Base-by-base conservation (phyloP, 2,888 invertebrate species). In the Therioaphis trifolii region DNA sequence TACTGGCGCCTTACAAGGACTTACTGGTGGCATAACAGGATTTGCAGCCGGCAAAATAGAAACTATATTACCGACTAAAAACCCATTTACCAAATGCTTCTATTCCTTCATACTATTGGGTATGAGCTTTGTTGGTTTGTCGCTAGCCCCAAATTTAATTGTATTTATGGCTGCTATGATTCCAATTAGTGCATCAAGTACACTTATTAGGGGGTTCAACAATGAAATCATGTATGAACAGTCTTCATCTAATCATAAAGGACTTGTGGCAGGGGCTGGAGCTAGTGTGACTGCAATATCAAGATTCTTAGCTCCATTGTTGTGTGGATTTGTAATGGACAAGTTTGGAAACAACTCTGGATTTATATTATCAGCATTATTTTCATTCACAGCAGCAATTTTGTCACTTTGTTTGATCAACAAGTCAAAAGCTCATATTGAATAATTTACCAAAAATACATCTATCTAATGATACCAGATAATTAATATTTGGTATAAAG, bases 171-270 rank as follows among this genome's bases (percentile, higher is more conserved):
- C 15, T 24, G 72, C 63, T 35, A 72, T 82, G 55, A 52, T 82
- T 63, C 82, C 82, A 18, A 82, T 82, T n/a, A 82, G 72, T 40
- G 55, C 72, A 40, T 82, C 82, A 7, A 74, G 72, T 61, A 82
- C 82, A n/a, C 63, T 82, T 4, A 29, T 82, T 24, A 74, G 82
- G 24, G 82, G 82, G n/a, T 82, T 74, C 5, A 74, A 82, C 52
- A 82, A 82, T 74, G 82, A 82, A 82, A 82, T 82, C 74, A 24
- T 82, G 52, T 82, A 82, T 52, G 63, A 82, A 46, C 71, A 52
- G 18, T 72, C 72, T n/a, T 74, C 74, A 27, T 72, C 72, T 52
- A 63, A 82, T 63, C 82, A 82, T 15, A 72, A 72, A 74, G 82
- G 82, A 24, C 63, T 82, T 49, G 63, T 82, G 2, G 82, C 82